A percentile compares a stretch with the other conserved stretches of the same genome.
Evolutionary conservation across 2,113 vertebrate species (phyloP).

Genomic region (Salvelinus sp.): DNA sequence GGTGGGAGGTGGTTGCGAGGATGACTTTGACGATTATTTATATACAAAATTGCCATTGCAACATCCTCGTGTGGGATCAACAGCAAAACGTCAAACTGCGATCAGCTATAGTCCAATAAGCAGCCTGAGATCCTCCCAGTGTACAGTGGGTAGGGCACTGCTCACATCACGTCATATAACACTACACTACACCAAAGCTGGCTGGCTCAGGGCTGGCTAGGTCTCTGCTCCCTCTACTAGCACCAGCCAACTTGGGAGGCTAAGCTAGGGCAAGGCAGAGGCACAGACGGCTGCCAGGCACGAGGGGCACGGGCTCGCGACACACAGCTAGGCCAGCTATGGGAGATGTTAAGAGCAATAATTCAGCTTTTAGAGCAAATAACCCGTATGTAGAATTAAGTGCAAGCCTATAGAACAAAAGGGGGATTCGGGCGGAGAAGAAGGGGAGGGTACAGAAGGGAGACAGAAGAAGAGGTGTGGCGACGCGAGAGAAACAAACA

Average conservation of each 20-base stretch:
- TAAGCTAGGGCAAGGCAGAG: constrained; percentile 55
- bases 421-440: constrained; percentile 73
- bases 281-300: constrained; percentile 47
- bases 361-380: constrained; percentile 95
- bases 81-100: constrained; percentile 63
- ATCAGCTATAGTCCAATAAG: constrained; percentile 73
- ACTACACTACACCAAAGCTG: constrained; percentile 17
- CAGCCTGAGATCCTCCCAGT: constrained; percentile 57
- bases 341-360: constrained; percentile 85
- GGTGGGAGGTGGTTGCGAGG: constrained; percentile 50
- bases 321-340: constrained; percentile 64
- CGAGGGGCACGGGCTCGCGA: constrained; percentile 42
- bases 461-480: constrained; percentile 78
- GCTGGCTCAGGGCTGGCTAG: constrained; percentile 40
- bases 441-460: constrained; percentile 58
- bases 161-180: constrained; percentile 41
- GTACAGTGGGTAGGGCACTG: constrained; percentile 30
- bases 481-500: constrained; percentile 87
- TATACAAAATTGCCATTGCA: constrained; percentile 66
- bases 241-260: constrained; percentile 58
- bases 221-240: constrained; percentile 32
- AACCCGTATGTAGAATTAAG: constrained; percentile 98
- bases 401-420: constrained; percentile 88
- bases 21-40: constrained; percentile 66
- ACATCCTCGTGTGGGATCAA: constrained; percentile 51